Percentiles rank a stretch among this genome's conserved stretches.
Evolutionary conservation across 2,888 invertebrate genomes (phyloP).

Genomic region (Ochropleura leucogaster): DNA sequence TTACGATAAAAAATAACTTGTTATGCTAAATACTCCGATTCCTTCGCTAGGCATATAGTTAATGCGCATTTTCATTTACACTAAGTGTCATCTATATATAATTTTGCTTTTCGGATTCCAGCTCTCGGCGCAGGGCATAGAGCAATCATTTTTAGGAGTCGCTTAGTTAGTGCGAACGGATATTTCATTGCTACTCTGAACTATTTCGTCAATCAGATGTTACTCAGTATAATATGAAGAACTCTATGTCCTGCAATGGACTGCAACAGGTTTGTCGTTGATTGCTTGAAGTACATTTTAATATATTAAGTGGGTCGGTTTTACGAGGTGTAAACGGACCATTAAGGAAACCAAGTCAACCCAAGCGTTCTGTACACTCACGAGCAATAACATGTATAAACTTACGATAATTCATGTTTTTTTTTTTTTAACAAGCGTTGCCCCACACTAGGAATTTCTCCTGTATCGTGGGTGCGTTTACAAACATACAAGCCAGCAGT

Average conservation of each 20-base stretch:
- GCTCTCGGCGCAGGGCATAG: background rate
- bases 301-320: background rate
- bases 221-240: background rate
- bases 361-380: too few species aligned
- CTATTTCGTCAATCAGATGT: constrained; percentile 8
- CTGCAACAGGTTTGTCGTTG: background rate
- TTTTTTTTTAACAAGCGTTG: too few species aligned
- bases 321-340: too few species aligned
- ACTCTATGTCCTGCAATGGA: background rate
- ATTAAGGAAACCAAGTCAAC: too few species aligned
- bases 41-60: background rate
- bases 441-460: too few species aligned
- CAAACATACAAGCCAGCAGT: too few species aligned
- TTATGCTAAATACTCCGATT: background rate
- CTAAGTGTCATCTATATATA: background rate
- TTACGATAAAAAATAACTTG: background rate
- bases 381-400: too few species aligned
- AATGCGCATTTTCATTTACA: background rate
- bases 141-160: background rate
- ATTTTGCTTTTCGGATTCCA: too few species aligned
- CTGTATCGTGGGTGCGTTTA: too few species aligned
- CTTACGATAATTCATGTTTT: too few species aligned
- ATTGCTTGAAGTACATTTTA: background rate
- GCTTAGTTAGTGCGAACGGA: background rate
- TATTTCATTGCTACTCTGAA: background rate